Percentiles rank a stretch among this genome's conserved stretches.
phyloP scores from a whole-genome alignment of 23 tunicate species.

The Trididemnum nubilum region DNA sequence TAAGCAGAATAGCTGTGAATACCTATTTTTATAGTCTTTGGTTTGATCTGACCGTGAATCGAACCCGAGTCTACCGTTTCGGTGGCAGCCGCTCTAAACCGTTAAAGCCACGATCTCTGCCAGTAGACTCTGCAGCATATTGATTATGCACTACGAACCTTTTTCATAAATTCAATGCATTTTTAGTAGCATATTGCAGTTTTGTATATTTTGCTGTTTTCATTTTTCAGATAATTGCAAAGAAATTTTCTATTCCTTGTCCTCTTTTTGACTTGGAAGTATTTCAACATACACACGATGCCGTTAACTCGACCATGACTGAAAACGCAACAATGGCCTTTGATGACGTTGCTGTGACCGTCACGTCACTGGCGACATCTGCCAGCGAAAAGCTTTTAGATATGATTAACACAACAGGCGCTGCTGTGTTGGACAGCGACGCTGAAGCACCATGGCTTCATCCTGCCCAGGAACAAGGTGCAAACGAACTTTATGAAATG shows the following conservation, averaged over 20 bases:
- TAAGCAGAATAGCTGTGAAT: too few species aligned
- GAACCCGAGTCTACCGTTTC: too few species aligned
- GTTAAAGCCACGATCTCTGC: too few species aligned
- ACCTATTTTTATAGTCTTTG: too few species aligned
- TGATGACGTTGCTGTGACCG: background rate
- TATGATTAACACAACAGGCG: slow-evolving; percentile 22
- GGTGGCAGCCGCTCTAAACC: too few species aligned
- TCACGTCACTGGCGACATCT: slow-evolving; percentile 28
- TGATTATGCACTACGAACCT: too few species aligned
- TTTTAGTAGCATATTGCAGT: too few species aligned
- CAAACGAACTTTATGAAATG: slow-evolving; percentile 46
- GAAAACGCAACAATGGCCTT: background rate
- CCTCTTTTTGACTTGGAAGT: slow-evolving; percentile 67
- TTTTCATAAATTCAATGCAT: too few species aligned
- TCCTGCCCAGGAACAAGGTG: slow-evolving; percentile 25
- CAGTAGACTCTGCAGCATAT: too few species aligned
- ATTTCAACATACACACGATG: slow-evolving; percentile 40
- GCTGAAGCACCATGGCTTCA: slow-evolving; percentile 10
- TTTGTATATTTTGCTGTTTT: too few species aligned
- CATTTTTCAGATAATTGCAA: slow-evolving; percentile 64
- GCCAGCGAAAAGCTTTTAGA: slow-evolving; percentile 30
- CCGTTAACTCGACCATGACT: slow-evolving; percentile 4
- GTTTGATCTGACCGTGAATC: too few species aligned
- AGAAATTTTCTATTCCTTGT: slow-evolving; percentile 71
- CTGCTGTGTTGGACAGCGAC: slow-evolving; percentile 19